Percentiles rank a stretch among this genome's conserved stretches.
Conservation (phyloP, 2,797 vertebrate species). For the Sciurus vulgaris region DNA sequence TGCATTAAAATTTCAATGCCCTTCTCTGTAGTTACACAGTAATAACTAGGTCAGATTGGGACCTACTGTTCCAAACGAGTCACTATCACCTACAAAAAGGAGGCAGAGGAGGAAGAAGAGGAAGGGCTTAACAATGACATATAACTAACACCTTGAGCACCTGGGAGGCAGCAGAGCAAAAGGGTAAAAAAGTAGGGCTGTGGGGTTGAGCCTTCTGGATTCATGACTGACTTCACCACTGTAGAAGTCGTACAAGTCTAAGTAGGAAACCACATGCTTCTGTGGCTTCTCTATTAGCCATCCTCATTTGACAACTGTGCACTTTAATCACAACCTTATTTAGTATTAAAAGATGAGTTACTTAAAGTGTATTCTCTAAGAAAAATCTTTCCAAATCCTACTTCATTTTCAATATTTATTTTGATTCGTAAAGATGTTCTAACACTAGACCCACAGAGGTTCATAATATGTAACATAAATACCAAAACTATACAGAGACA, state of each 20-base stretch:
- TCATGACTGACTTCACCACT: too few species aligned
- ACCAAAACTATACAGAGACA: not conserved
- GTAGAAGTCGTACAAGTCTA: not conserved
- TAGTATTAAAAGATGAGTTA: not conserved
- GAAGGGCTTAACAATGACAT: not conserved
- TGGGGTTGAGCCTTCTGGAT: not conserved
- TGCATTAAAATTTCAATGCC: not conserved
- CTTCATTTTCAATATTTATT: not conserved
- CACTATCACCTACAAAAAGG: not conserved
- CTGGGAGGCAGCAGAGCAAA: not conserved
- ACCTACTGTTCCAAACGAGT: not conserved
- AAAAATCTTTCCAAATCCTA: not conserved
- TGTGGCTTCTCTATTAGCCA: not conserved
- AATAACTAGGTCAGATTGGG: not conserved
- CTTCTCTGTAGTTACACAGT: not conserved
- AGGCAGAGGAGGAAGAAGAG: not conserved
- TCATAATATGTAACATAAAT: not conserved
- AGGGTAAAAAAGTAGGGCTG: not conserved
- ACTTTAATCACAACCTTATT: not conserved
- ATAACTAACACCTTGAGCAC: not conserved
- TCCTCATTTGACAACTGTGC: not conserved
- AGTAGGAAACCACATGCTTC: not conserved
- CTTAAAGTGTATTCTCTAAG: not conserved
- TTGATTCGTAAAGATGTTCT: not conserved
- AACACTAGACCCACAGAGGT: not conserved